These are phyloP conservation scores for Noctilio leporinus DNA, from an alignment of 2,113 vertebrate species.

Conservation along the genomic window DNA sequence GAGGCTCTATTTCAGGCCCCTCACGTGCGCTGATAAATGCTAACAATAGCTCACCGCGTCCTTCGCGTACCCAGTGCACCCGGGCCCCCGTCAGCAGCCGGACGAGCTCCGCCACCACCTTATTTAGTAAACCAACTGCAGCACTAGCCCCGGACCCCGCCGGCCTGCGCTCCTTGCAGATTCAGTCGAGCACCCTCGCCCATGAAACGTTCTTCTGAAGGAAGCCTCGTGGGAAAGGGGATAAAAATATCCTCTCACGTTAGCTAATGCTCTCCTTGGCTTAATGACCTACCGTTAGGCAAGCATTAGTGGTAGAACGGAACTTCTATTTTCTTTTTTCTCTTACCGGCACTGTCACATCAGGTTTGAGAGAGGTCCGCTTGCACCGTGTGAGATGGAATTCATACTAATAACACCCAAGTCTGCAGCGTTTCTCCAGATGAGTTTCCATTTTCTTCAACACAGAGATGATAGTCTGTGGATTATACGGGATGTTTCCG, in stretches of 20 bases:
- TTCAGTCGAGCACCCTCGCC: not conserved
- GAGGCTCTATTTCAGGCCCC: constrained; percentile 37
- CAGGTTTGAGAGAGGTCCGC: not conserved
- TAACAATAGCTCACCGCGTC: constrained; percentile 53
- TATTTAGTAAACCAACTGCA: constrained; percentile 73
- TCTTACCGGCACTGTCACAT: not conserved
- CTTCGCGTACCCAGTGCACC: not conserved
- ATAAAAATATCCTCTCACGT: not conserved
- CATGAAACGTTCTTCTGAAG: not conserved
- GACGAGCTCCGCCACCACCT: too few relatives aligned
- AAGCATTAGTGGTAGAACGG: not conserved
- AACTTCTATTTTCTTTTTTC: constrained; percentile 1
- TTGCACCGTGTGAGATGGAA: not conserved
- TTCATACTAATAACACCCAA: not conserved
- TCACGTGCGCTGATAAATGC: constrained; percentile 46
- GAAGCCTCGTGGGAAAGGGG: not conserved
- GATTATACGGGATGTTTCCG: not conserved
- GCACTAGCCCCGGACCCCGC: constrained; percentile 30
- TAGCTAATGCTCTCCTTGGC: not conserved
- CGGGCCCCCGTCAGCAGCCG: constrained; percentile 42
- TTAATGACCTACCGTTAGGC: not conserved
- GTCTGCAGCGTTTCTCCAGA: not conserved
- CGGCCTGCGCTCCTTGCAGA: not conserved
- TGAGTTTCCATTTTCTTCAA: not conserved
- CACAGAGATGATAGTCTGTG: not conserved